Percentiles rank a stretch among this genome's conserved stretches.
phyloP scores from a whole-genome alignment of 1,140 invertebrate genomes.

The Mamestra configurata region DNA sequence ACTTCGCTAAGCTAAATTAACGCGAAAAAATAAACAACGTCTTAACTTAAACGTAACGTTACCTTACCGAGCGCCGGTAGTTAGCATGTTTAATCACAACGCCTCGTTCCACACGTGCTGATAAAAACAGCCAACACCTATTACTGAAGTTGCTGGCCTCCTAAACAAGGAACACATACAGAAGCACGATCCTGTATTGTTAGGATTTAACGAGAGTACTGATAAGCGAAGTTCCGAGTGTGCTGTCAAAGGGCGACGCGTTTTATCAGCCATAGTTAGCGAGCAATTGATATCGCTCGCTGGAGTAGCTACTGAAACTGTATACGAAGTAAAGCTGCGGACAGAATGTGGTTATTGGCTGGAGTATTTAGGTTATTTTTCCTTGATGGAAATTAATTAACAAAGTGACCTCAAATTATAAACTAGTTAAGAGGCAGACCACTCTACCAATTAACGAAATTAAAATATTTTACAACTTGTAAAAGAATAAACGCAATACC shows the following conservation, averaged over 20 bases:
- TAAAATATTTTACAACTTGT: too few relatives aligned
- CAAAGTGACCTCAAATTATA: too few relatives aligned
- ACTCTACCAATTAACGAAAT: too few relatives aligned
- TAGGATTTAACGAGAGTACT: conserved; percentile 27
- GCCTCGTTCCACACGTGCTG: neutral
- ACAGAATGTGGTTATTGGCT: neutral
- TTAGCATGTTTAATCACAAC: conserved; percentile 19
- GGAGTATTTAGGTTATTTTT: neutral
- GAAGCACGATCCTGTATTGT: conserved; percentile 31
- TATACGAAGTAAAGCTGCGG: conserved; percentile 22
- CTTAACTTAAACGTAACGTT: neutral
- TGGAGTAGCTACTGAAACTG: conserved; percentile 40
- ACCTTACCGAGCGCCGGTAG: neutral
- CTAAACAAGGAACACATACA: conserved; percentile 22
- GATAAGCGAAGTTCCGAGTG: conserved; percentile 52
- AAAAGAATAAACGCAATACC: too few relatives aligned
- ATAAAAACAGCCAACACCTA: neutral
- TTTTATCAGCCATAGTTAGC: conserved; percentile 47
- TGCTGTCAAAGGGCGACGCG: conserved; percentile 48
- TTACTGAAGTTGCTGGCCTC: neutral
- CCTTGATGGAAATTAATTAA: too few relatives aligned
- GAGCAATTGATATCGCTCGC: conserved; percentile 49
- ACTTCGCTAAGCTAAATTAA: neutral
- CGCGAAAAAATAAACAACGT: neutral
- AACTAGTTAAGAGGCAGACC: too few relatives aligned